Conservation (phyloP, 2,797 vertebrate genomes). For the Rousettus madagascariensis region DNA sequence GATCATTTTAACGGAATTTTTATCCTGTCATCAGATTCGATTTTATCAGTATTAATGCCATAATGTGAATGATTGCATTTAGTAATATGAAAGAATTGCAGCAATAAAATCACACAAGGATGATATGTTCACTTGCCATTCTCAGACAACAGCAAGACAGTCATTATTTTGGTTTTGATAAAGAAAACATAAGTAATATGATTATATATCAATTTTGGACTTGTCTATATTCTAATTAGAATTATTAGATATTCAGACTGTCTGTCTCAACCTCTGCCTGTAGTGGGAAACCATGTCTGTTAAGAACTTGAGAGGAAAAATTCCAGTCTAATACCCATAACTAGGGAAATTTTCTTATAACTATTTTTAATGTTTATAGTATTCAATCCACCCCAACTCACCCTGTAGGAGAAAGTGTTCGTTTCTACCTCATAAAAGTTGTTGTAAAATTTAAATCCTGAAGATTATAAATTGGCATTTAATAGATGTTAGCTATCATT, state of each 20-base stretch:
- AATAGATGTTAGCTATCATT: neutral
- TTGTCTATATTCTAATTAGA: neutral
- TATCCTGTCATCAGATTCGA: neutral
- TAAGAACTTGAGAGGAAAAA: neutral
- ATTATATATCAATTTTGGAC: neutral
- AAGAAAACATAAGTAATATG: neutral
- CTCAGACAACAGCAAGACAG: neutral
- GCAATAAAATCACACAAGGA: slow-evolving; percentile 15
- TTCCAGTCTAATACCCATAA: neutral
- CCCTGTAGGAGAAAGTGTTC: neutral
- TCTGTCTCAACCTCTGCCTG: neutral
- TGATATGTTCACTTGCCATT: neutral
- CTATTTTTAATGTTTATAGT: neutral
- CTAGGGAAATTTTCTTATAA: neutral
- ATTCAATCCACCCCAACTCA: neutral
- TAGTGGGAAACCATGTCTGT: neutral
- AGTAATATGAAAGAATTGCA: neutral
- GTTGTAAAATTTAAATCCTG: neutral
- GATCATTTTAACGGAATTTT: neutral
- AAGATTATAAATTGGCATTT: neutral
- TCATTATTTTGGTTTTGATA: neutral
- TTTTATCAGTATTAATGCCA: neutral
- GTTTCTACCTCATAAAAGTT: neutral
- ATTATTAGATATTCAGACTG: neutral
- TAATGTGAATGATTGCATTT: neutral